Conservation (phyloP, 2,797 vertebrate genomes). For the Pangasius krempfi region DNA sequence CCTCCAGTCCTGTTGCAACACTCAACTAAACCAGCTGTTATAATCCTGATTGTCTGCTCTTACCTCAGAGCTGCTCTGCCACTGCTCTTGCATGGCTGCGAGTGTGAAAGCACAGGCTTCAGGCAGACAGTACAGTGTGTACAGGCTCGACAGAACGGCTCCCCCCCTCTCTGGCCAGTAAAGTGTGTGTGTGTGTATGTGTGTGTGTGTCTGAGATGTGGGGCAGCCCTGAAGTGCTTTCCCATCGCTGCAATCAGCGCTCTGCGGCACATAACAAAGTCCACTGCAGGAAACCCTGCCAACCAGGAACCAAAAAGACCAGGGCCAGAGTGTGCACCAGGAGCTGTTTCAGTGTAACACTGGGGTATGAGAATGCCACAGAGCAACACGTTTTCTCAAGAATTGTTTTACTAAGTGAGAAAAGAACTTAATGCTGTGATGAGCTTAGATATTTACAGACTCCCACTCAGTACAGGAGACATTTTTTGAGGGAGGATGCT, state of each 20-base stretch:
- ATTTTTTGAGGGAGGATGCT: background rate
- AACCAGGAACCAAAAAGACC: conserved; percentile 65
- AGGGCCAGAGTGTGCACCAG: conserved; percentile 52
- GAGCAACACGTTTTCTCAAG: background rate
- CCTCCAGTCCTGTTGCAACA: background rate
- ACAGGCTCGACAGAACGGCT: conserved; percentile 64
- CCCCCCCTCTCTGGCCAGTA: conserved; percentile 63
- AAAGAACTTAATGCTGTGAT: background rate
- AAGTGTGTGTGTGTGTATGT: conserved; percentile 50
- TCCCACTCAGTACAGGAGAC: background rate
- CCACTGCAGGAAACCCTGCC: conserved; percentile 63
- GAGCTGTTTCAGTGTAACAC: conserved; percentile 56
- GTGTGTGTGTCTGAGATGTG: conserved; percentile 61
- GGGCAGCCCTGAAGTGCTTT: conserved; percentile 77
- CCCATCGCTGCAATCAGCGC: conserved; percentile 74
- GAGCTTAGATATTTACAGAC: conserved; percentile 5
- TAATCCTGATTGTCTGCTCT: conserved; percentile 56
- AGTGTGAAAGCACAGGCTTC: conserved; percentile 27
- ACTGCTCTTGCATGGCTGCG: conserved; percentile 71
- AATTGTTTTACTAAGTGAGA: background rate
- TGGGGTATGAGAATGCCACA: conserved; percentile 9
- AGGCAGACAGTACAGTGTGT: conserved; percentile 53
- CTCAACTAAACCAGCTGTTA: conserved; percentile 17
- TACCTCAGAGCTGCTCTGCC: conserved; percentile 71
- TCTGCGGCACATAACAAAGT: conserved; percentile 69